These are phyloP conservation scores for Apteryx owenii DNA, from an alignment of 2,113 vertebrate species.

Conservation along the genomic window DNA sequence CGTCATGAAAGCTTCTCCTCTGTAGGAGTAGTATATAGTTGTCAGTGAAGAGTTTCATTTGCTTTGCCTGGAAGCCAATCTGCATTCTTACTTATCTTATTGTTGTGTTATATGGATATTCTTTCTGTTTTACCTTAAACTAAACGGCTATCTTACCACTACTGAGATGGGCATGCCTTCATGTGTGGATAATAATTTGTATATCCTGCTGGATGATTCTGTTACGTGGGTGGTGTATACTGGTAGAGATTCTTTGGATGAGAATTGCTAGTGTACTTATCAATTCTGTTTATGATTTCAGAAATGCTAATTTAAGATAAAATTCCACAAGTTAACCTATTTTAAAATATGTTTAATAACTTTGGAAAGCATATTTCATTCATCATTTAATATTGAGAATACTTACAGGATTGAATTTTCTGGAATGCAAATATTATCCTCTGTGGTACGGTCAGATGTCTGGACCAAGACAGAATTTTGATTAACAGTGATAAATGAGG, in stretches of 20 bases:
- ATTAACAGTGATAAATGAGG: not conserved
- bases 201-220: not conserved
- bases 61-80: not conserved
- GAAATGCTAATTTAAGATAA: not conserved
- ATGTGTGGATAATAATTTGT: not conserved
- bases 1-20: not conserved
- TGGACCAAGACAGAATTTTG: not conserved
- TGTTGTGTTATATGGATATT: not conserved
- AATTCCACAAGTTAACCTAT: not conserved
- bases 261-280: not conserved
- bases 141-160: not conserved
- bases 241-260: not conserved
- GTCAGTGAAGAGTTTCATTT: not conserved
- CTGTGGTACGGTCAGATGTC: not conserved
- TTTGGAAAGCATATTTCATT: not conserved
- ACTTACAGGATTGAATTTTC: not conserved
- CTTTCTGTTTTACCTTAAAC: not conserved
- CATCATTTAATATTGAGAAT: not conserved
- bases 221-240: not conserved
- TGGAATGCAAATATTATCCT: not conserved
- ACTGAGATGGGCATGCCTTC: not conserved
- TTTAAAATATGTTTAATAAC: not conserved
- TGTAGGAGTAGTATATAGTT: not conserved
- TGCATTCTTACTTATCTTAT: not conserved
- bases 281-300: not conserved